Conservation (phyloP, 2,113 vertebrate species). For the Donacobius atricapilla region DNA sequence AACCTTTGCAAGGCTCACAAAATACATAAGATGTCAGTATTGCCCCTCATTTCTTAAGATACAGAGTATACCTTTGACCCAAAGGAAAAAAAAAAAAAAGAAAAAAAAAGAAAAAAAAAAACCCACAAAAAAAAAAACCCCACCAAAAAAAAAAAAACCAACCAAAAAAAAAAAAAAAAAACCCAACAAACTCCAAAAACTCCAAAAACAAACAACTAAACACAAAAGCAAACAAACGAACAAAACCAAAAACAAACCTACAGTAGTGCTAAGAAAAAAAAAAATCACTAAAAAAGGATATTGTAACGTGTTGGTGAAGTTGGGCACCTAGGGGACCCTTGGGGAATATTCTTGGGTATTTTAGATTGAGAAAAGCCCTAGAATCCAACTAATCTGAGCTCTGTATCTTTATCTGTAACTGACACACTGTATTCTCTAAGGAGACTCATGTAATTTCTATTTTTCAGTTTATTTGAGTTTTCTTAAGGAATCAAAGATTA, state of each 20-base stretch:
- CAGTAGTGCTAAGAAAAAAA: not conserved
- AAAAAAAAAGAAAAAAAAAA: too few species aligned
- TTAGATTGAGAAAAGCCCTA: not conserved
- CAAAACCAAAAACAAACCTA: rapidly evolving
- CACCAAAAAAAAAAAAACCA: not conserved
- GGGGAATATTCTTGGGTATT: rapidly evolving
- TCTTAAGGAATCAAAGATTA: not conserved
- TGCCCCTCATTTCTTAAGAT: not conserved
- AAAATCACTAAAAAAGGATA: not conserved
- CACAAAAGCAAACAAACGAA: not conserved
- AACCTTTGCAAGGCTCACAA: not conserved
- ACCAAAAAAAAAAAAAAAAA: not conserved
- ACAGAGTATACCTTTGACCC: rapidly evolving
- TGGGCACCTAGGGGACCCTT: not conserved
- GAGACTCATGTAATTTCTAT: not conserved
- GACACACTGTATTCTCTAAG: not conserved
- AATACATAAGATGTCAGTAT: not conserved
- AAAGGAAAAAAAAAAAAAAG: rapidly evolving
- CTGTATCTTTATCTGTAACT: not conserved
- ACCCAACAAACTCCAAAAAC: not conserved
- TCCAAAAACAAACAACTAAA: not conserved
- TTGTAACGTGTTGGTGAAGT: not conserved
- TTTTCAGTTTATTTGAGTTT: not conserved
- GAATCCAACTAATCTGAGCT: not conserved
- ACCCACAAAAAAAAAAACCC: too few species aligned